Percentiles rank a stretch among this genome's conserved stretches.
phyloP scores from a whole-genome alignment of 64 coral and sea anemone species.

The Pachyseris speciosa region DNA sequence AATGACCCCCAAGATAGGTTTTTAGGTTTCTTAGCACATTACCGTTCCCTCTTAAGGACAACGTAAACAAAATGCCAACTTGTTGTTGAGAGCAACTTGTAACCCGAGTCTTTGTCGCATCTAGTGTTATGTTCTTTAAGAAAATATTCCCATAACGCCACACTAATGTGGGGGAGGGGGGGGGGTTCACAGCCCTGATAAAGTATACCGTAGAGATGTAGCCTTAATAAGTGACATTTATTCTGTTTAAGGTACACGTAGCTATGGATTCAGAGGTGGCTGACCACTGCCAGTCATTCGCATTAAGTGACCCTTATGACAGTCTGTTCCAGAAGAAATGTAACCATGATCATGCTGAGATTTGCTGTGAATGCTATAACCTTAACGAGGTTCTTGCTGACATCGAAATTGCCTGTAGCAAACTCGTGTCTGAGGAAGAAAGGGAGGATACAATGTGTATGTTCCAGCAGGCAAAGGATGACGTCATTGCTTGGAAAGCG shows the following conservation, averaged over 20 bases:
- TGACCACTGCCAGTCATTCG: background rate
- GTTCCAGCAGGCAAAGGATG: background rate
- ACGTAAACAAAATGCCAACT: slow-evolving; percentile 1
- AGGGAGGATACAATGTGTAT: background rate
- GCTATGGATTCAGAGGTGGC: slow-evolving; percentile 9
- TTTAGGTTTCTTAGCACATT: background rate
- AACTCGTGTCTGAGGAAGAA: background rate
- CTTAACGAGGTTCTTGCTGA: background rate
- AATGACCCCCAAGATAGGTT: background rate
- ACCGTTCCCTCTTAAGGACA: background rate
- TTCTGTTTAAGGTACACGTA: slow-evolving; percentile 4
- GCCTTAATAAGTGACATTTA: background rate
- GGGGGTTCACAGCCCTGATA: background rate
- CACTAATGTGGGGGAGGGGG: background rate
- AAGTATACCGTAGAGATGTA: background rate
- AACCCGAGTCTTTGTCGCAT: background rate
- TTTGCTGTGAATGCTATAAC: background rate
- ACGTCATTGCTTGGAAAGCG: slow-evolving; percentile 13
- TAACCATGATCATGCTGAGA: background rate
- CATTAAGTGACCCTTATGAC: background rate
- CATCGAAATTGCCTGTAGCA: background rate
- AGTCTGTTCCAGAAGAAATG: background rate
- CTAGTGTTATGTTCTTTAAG: background rate
- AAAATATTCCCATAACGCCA: background rate
- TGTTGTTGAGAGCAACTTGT: background rate